Evolutionary conservation across 2,113 vertebrate species (phyloP), one percentile per base, ranked within the genome.

Genomic region (Gallinago undulata): DNA sequence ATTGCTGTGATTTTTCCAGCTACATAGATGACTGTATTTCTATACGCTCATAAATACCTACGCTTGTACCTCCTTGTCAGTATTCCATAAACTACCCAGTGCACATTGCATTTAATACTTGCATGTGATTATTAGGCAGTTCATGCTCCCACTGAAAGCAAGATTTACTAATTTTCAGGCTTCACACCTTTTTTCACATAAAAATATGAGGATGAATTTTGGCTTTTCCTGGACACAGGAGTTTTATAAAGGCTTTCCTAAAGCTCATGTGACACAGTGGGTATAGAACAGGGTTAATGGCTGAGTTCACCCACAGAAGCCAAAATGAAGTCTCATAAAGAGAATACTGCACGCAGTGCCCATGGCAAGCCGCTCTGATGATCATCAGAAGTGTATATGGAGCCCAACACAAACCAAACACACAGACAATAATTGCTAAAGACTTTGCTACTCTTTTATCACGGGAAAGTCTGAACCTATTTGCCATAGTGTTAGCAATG

Each of bases 311-410:
- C 98, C 98, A 98, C 53, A 98, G 96, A 13, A 98, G 96, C 97
- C 98, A 98, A 96, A 98, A 98, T 2, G 97, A 98, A 43, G 96
- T 98, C 91, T 98, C 98, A 19, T 97, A 98, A 80, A 98, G 97
- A 39, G 97, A 97, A 30, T 98, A 73, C 19, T 92, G 97, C 56
- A 98, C 96, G 25, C 98, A 98, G 33, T 89, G 97, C 14, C 97
- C 96, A 0, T 98, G 98, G 77, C 98, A 98, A 9, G 97, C 98
- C 17, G 98, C 98, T 85, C 96, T 88, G 86, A 98, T 98, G 93
- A 98, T 98, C 98, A 98, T 98, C 76, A 98, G 41, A 33, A 98
- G 95, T 0, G 97, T 98, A 47, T 98, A 98, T 5, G 98, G 98
- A n/a, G 98, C 97, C 97, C 98, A 98, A 53, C 98, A 98, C n/a